Conservation (phyloP, 2,888 invertebrate genomes). For the Harmothoe impar region DNA sequence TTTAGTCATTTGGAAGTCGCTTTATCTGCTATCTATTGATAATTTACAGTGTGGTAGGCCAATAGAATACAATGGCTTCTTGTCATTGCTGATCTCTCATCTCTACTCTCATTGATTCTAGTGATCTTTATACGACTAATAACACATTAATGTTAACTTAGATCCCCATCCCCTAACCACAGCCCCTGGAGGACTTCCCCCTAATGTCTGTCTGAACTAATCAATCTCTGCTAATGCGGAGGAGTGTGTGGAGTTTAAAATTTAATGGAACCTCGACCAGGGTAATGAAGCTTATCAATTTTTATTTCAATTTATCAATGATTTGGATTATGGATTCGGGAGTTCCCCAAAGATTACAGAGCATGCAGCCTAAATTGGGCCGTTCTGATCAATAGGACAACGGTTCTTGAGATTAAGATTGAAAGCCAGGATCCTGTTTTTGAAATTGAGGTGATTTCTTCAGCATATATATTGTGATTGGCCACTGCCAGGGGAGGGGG, state of each 20-base stretch:
- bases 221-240: not conserved
- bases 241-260: not conserved
- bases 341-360: too few species aligned
- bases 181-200: not conserved
- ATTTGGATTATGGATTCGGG: not conserved
- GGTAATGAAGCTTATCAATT: conserved; percentile 14
- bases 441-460: too few species aligned
- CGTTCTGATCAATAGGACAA: too few species aligned
- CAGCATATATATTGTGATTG: too few species aligned
- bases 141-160: not conserved
- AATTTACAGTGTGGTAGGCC: too few species aligned
- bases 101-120: not conserved
- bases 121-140: not conserved
- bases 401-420: too few species aligned
- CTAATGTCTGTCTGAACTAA: not conserved
- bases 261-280: not conserved
- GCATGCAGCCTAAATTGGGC: too few species aligned
- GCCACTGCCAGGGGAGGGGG: too few species aligned
- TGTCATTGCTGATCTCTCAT: not conserved
- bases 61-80: too few species aligned
- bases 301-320: not conserved
- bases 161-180: not conserved
- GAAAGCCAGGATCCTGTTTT: too few species aligned
- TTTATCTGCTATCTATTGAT: too few species aligned
- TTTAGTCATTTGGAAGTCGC: too few species aligned